A percentile compares a stretch with the other conserved stretches of the same genome.
These are phyloP conservation scores for Plestiodon gilberti DNA, from an alignment of 2,113 vertebrate species.

Conservation along the genomic window DNA sequence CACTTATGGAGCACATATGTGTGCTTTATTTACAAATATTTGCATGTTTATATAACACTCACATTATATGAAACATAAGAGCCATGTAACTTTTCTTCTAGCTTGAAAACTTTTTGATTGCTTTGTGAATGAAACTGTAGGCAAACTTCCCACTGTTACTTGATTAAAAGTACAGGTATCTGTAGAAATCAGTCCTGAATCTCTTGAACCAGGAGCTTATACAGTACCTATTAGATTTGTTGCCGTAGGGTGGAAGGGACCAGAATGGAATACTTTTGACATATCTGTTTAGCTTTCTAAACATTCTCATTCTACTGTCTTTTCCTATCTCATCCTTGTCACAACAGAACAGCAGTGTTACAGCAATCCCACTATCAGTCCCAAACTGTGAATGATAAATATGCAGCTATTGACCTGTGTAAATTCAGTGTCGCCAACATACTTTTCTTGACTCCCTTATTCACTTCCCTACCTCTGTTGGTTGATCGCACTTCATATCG, in stretches of 20 bases:
- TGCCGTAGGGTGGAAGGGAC: slow-evolving; percentile 20
- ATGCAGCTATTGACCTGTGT: slow-evolving; percentile 26
- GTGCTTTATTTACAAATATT: not conserved
- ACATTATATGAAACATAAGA: not conserved
- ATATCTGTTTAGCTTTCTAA: slow-evolving; percentile 23
- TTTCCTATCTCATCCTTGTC: slow-evolving; percentile 41
- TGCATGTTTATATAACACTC: not conserved
- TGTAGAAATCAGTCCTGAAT: slow-evolving; percentile 14
- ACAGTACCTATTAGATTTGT: slow-evolving; percentile 35
- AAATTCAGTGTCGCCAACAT: not conserved
- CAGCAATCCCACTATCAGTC: slow-evolving; percentile 52
- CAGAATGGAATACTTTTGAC: slow-evolving; percentile 43
- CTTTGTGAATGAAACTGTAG: too few relatives aligned
- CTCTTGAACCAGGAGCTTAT: slow-evolving; percentile 13
- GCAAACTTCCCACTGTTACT: not conserved
- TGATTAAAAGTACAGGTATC: not conserved
- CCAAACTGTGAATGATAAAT: slow-evolving; percentile 50
- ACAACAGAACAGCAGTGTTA: slow-evolving; percentile 40
- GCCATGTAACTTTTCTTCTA: not conserved
- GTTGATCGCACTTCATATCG: slow-evolving; percentile 54
- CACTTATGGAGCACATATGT: not conserved
- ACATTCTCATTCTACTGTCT: slow-evolving; percentile 29
- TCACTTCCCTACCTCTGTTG: slow-evolving; percentile 60
- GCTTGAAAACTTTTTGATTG: not conserved
- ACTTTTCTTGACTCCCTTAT: slow-evolving; percentile 55